Evolutionary conservation across 2,113 vertebrate species (phyloP).

Genomic region (Crotalus horridus): DNA sequence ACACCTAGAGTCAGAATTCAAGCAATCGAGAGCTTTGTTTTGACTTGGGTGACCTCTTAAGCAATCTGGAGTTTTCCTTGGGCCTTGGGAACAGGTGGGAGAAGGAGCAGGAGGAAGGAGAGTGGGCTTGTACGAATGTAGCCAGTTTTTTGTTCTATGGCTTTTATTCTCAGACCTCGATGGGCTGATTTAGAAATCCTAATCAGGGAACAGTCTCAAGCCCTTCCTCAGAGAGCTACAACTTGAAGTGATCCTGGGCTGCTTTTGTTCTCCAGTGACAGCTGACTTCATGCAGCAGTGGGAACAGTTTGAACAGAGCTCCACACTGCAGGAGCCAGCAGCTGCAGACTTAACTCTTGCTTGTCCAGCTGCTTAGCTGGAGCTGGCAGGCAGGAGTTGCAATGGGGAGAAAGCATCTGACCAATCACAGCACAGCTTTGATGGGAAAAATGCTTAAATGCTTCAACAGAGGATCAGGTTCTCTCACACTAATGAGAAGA

Average conservation of each 20-base stretch:
- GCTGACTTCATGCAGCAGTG: slow-evolving; percentile 75
- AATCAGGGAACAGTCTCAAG: slow-evolving; percentile 68
- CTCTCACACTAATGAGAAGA: background rate
- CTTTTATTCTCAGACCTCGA: slow-evolving; percentile 69
- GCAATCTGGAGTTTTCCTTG: background rate
- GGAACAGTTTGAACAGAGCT: slow-evolving; percentile 73
- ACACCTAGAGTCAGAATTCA: background rate
- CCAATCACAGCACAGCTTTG: background rate
- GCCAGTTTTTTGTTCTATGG: slow-evolving; percentile 61
- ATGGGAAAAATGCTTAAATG: background rate
- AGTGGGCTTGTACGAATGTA: slow-evolving; percentile 60
- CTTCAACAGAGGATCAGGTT: background rate
- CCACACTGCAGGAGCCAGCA: slow-evolving; percentile 58
- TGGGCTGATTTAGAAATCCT: slow-evolving; percentile 76
- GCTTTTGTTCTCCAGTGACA: slow-evolving; percentile 76
- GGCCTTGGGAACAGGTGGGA: slow-evolving; percentile 30
- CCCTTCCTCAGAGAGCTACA: slow-evolving; percentile 67
- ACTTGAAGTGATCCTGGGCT: slow-evolving; percentile 64
- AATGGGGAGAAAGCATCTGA: background rate
- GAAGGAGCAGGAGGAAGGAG: slow-evolving; percentile 36
- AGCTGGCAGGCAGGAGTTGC: fast-evolving
- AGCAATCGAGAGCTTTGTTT: background rate
- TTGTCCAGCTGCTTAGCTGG: fast-evolving
- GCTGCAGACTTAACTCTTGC: slow-evolving; percentile 74
- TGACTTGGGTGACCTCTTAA: background rate